Evolutionary conservation across 1,140 invertebrate genomes (phyloP), one percentile per base, ranked within the genome.

Genomic region (Pogonomyrmex barbatus): DNA sequence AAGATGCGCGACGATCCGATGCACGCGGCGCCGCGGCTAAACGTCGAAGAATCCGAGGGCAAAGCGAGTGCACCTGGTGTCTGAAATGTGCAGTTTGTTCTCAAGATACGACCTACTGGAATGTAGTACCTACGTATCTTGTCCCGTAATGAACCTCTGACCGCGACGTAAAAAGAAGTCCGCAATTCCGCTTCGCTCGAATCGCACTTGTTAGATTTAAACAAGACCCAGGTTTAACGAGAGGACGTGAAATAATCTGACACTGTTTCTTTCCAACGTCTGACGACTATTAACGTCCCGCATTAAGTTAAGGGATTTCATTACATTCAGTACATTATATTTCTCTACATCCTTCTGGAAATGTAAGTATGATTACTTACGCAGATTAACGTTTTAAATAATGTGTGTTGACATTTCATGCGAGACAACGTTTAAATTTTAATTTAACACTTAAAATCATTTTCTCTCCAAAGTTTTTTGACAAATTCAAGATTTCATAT

Each of bases 141-240:
- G 24, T 14, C 17, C 9, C 42, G 24, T 81, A 88, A 89, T 82
- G 76, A 89, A 86, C 33, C n/a, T 56, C 24, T 39, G 39, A 24
- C 9, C 30, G 39, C 12, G 36, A 24, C 12, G 17, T 54, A 71
- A 45, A 58, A 81, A 82, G 56, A 71, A 17, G 9, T 3, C 10
- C 58, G 33, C 12, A 56, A 62, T 85, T 77, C 56, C 71, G 6
- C 30, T 45, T 67, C 10, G 30, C 42, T 58, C 42, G 67, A 47
- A 73, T 17, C n/a, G 67, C 24, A 24, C 52, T 82, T 73, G 67
- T 82, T 82, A 82, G 56, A 73, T 73, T 82, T 60, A 71, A 60
- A 12, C 50, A 58, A 58, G 52, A 3, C 42, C 47, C 52, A 8
- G 78, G 5, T 73, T 82, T 60, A 73, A 82, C 67, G 14, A 82